A percentile compares a stretch with the other conserved stretches of the same genome.
phyloP scores from a whole-genome alignment of 2,888 invertebrate species.

The Ochlodes sylvanus region DNA sequence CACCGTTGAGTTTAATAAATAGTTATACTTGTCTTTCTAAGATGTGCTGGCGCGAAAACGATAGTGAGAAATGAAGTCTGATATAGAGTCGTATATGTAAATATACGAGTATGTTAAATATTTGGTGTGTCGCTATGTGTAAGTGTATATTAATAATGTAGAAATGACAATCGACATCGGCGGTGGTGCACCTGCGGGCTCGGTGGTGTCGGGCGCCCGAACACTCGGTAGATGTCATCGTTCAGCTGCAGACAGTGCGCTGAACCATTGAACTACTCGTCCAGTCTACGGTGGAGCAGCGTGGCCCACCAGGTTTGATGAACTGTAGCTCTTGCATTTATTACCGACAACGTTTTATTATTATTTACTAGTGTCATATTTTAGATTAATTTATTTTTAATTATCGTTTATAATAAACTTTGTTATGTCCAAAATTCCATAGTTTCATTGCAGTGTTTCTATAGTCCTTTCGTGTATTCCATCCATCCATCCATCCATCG shows the following conservation, averaged over 20 bases:
- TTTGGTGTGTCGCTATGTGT: neutral
- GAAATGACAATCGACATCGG: too few species aligned
- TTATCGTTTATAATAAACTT: conserved; percentile 51
- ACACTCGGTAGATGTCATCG: too few species aligned
- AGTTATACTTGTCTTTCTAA: neutral
- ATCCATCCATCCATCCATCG: too few species aligned
- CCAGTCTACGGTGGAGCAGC: neutral
- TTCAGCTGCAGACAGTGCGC: too few species aligned
- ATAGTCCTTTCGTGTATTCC: too few species aligned
- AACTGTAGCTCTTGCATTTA: conserved; percentile 12
- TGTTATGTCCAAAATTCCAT: conserved; percentile 45
- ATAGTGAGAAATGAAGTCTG: neutral
- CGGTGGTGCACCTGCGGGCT: too few species aligned
- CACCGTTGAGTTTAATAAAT: too few species aligned
- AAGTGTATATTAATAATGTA: neutral
- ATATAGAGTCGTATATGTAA: neutral
- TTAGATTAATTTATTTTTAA: conserved; percentile 51
- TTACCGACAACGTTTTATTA: conserved; percentile 20
- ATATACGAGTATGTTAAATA: neutral
- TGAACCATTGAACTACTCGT: too few species aligned
- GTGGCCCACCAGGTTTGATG: neutral
- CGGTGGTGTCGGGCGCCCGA: too few species aligned
- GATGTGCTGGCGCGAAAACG: too few species aligned
- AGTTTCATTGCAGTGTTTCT: neutral
- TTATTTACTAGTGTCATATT: conserved; percentile 58